Evolutionary conservation across 2,113 vertebrate genomes (phyloP), one percentile per base, ranked within the genome.

Genomic region (Parotia lawesii): DNA sequence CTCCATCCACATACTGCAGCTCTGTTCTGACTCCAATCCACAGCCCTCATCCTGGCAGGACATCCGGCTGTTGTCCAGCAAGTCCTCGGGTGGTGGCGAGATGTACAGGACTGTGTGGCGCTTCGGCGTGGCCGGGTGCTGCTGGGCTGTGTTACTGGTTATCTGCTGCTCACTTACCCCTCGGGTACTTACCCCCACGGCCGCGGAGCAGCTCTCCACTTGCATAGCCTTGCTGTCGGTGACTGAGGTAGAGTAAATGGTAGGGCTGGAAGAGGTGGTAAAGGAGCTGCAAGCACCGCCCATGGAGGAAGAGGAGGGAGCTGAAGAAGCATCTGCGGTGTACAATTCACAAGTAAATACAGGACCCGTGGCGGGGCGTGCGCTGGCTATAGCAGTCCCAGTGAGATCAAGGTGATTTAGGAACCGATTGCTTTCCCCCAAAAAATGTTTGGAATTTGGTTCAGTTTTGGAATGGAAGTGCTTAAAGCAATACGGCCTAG

Each of bases 281-380:
- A 99, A 99, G 99, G 99, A 98, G 99, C 98, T 99, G 98, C 99
- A 98, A 98, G 98, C 99, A 98, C 98, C 99, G 98, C 99, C 99
- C 98, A 98, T 98, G 98, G 98, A 99, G 99, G 98, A 98, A 98
- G 99, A 98, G 98, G 98, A 98, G 98, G 98, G 98, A 98, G 98
- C 98, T 98, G 98, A 98, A 97, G 98, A 98, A 98, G 98, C 99
- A 99, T 99, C 99, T 99, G 99, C 97, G 98, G 99, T 99, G 99
- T 98, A 99, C 97, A 99, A 99, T 98, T 97, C 97, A 97, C 98
- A 96, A 98, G 98, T 99, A 95, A 99, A 98, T 99, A 98, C 97
- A 97, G 96, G 97, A 97, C 65, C 98, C 97, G 93, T 84, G 96
- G 97, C 97, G 96, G 95, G 94, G 97, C 87, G 96, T 97, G 97